Percentiles rank a stretch among this genome's conserved stretches.
These are phyloP conservation scores for Eulithis testata DNA, from an alignment of 2,888 invertebrate genomes.

Conservation along the genomic window DNA sequence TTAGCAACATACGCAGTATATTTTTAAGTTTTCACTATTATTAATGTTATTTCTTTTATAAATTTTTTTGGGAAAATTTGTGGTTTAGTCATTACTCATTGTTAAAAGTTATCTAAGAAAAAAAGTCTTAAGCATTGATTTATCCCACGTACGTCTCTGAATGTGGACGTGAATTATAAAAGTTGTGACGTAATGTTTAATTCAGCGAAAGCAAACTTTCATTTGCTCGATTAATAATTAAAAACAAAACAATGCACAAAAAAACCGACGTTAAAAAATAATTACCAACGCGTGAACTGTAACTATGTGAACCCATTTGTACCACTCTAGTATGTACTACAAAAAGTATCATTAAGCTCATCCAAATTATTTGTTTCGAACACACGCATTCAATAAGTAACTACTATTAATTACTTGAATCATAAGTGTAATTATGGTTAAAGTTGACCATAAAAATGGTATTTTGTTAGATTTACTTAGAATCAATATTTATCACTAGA, in stretches of 20 bases:
- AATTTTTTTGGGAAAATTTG: too few relatives aligned
- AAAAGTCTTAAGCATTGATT: too few relatives aligned
- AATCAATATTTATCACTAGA: too few relatives aligned
- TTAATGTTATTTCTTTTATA: too few relatives aligned
- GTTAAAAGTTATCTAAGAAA: too few relatives aligned
- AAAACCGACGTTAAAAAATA: conserved; percentile 11
- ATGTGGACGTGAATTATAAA: too few relatives aligned
- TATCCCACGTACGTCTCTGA: too few relatives aligned
- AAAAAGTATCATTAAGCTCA: conserved; percentile 34
- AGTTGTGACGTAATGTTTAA: background rate
- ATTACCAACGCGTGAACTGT: conserved; percentile 20
- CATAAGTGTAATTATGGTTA: conserved; percentile 28
- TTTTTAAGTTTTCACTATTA: too few relatives aligned
- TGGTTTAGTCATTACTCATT: too few relatives aligned
- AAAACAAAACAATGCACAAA: conserved; percentile 14
- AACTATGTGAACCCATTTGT: conserved; percentile 25
- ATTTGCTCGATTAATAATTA: conserved; percentile 10
- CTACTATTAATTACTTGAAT: conserved; percentile 37
- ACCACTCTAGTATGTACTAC: conserved; percentile 13
- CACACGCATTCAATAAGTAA: conserved; percentile 26
- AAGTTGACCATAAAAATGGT: background rate
- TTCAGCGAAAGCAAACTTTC: background rate
- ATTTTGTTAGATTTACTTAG: too few relatives aligned
- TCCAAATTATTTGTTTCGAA: conserved; percentile 37
- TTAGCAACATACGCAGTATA: too few relatives aligned